phyloP scores from a whole-genome alignment of 2,113 vertebrate genomes.

The Otus sunia region DNA sequence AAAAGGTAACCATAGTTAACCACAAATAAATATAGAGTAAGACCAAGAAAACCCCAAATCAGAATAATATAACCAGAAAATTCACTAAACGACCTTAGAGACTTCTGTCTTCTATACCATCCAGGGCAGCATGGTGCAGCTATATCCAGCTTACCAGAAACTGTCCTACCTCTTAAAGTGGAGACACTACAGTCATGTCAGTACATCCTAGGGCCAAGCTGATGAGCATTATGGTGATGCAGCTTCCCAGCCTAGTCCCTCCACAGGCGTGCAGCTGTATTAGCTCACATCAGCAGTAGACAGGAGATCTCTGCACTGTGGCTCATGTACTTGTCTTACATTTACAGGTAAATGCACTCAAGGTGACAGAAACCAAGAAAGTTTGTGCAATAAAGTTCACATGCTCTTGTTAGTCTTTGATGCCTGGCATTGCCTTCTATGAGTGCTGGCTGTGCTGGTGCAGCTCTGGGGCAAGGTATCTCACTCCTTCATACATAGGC shows the following conservation, averaged over 20 bases:
- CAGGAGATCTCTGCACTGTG: neutral
- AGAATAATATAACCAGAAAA: neutral
- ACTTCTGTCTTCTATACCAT: neutral
- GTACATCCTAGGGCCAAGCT: neutral
- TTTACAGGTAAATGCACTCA: neutral
- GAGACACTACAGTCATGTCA: neutral
- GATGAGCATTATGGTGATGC: neutral
- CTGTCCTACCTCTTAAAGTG: neutral
- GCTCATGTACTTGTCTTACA: neutral
- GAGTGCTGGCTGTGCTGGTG: neutral
- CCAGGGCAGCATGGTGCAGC: neutral
- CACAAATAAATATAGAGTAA: neutral
- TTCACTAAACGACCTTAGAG: neutral
- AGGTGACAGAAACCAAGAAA: neutral
- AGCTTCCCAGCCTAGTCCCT: neutral
- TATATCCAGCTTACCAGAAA: neutral
- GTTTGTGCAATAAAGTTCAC: neutral
- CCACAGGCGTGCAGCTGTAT: fast-evolving
- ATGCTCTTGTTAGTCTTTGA: neutral
- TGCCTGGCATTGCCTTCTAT: neutral
- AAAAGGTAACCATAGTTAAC: neutral
- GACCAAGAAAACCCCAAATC: neutral
- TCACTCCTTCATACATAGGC: neutral
- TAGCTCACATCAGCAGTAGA: neutral
- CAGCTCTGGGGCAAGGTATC: neutral